Percentiles rank a stretch among this genome's conserved stretches.
phyloP scores from a whole-genome alignment of 1,140 invertebrate species.

The Portunus trituberculatus region DNA sequence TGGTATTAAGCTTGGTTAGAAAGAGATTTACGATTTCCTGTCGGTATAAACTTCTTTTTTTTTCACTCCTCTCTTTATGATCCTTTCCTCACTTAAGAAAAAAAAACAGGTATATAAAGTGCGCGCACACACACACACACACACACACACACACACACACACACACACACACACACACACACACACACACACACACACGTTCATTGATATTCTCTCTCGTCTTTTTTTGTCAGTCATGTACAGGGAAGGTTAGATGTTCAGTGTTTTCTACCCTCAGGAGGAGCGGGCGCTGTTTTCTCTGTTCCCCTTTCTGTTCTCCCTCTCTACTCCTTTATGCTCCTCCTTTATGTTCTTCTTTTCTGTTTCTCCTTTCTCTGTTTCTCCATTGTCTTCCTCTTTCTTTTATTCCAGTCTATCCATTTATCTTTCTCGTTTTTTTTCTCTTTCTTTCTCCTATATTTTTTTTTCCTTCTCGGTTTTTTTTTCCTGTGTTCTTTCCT shows the following conservation, averaged over 20 bases:
- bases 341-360: no score
- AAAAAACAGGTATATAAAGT: neutral
- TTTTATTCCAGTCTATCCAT: no score
- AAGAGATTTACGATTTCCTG: neutral
- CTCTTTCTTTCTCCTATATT: neutral
- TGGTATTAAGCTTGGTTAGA: no score
- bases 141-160: slow-evolving; percentile 61
- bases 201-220: neutral
- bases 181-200: slow-evolving; percentile 49
- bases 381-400: no score
- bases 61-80: neutral
- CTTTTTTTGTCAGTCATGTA: no score
- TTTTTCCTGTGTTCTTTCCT: neutral
- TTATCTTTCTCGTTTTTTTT: no score
- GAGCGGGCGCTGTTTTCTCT: no score
- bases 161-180: slow-evolving; percentile 61
- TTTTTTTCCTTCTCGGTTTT: neutral
- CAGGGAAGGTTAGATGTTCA: no score
- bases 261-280: no score
- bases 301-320: neutral
- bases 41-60: neutral
- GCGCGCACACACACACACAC: slow-evolving; percentile 36
- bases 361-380: no score
- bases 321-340: no score
- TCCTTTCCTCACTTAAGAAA: neutral